phyloP scores from a whole-genome alignment of 2,113 vertebrate genomes.

The Hypanus sabinus region DNA sequence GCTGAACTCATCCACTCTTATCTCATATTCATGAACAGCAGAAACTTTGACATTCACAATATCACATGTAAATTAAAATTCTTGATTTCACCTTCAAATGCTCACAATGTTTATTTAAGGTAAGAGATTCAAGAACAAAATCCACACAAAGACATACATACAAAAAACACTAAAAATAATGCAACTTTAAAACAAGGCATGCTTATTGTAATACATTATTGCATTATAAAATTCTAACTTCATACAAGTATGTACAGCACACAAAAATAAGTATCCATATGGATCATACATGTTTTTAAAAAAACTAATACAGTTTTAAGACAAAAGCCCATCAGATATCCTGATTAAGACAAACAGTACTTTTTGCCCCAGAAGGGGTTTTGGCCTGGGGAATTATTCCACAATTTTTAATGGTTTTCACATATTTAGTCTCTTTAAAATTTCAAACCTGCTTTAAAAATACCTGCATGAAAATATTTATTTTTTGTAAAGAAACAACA shows the following conservation, averaged over 20 bases:
- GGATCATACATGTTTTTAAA: neutral
- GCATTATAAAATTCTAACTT: neutral
- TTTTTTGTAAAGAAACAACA: neutral
- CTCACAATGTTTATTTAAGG: neutral
- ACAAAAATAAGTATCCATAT: neutral
- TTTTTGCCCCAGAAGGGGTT: neutral
- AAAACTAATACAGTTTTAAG: neutral
- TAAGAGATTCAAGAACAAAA: neutral
- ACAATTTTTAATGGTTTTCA: neutral
- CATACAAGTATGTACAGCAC: slow-evolving; percentile 6
- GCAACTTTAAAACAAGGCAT: neutral
- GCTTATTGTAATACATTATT: slow-evolving; percentile 19
- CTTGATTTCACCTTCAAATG: neutral
- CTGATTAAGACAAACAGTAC: neutral
- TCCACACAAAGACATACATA: neutral
- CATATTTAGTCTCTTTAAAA: neutral
- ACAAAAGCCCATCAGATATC: slow-evolving; percentile 4
- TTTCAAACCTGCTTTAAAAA: slow-evolving; percentile 7
- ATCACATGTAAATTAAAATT: neutral
- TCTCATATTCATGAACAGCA: neutral
- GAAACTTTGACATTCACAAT: neutral
- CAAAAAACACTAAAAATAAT: neutral
- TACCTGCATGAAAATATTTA: neutral
- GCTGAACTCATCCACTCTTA: too few relatives aligned
- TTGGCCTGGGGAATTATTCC: neutral